Percentiles rank a stretch among this genome's conserved stretches.
Conservation (phyloP, 2,113 vertebrate genomes). For the Clarias gariepinus region DNA sequence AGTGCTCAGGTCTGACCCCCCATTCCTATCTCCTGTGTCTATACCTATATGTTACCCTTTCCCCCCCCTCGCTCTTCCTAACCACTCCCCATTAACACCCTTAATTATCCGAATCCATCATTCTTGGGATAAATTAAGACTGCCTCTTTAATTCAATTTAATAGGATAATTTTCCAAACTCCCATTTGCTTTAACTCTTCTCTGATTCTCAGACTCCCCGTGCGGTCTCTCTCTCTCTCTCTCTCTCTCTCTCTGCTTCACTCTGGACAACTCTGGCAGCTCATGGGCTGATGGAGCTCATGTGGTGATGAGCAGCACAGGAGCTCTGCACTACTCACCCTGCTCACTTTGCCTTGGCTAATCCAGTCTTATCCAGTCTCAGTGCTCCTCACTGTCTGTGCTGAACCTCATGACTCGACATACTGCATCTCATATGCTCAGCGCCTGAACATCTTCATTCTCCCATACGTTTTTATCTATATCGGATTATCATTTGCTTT, state of each 20-base stretch:
- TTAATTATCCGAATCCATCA: conserved; percentile 82
- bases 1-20: conserved; percentile 37
- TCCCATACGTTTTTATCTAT: no score
- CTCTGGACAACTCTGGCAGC: conserved; percentile 52
- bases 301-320: conserved; percentile 64
- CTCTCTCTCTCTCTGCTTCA: conserved; percentile 54
- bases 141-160: conserved; percentile 83
- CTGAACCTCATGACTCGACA: neutral
- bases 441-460: neutral
- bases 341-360: conserved; percentile 77
- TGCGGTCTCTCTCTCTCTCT: conserved; percentile 62
- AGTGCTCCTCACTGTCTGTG: conserved; percentile 56
- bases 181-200: conserved; percentile 64
- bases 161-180: conserved; percentile 78
- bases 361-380: conserved; percentile 77
- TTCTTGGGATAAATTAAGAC: conserved; percentile 80
- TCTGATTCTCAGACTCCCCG: conserved; percentile 44
- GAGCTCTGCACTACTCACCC: conserved; percentile 67
- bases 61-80: conserved; percentile 68
- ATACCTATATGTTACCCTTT: conserved; percentile 55
- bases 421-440: neutral
- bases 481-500: neutral
- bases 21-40: conserved; percentile 51
- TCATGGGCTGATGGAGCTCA: conserved; percentile 46
- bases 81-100: conserved; percentile 76